A percentile compares a stretch with the other conserved stretches of the same genome.
Evolutionary conservation across 1,140 invertebrate species (phyloP).

Genomic region (Euwallacea fornicatus): DNA sequence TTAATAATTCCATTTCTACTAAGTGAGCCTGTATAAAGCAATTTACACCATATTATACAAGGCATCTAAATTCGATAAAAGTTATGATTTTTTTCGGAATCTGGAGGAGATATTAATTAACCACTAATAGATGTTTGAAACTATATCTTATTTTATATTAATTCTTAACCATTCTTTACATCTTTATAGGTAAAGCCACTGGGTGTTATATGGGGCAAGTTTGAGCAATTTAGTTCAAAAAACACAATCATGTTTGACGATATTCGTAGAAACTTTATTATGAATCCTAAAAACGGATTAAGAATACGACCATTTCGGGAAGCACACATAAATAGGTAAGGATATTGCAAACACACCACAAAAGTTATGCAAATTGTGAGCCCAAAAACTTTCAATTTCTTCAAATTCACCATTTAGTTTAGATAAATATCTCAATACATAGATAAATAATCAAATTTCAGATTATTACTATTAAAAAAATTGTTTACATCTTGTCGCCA

Average conservation of each 20-base stretch:
- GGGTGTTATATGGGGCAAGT: slow-evolving; percentile 97
- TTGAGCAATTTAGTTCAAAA: slow-evolving; percentile 78
- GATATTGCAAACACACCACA: not conserved
- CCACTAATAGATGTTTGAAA: too few species aligned
- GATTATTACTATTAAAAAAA: slow-evolving; percentile 2
- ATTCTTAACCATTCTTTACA: too few species aligned
- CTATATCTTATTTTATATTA: too few species aligned
- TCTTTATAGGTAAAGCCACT: slow-evolving; percentile 81
- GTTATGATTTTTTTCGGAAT: too few species aligned
- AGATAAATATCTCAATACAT: not conserved
- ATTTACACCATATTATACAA: too few species aligned
- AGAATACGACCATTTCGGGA: slow-evolving; percentile 88
- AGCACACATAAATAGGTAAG: slow-evolving; percentile 83
- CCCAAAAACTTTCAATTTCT: too few species aligned
- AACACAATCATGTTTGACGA: slow-evolving; percentile 99
- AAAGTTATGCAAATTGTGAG: not conserved
- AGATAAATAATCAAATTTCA: not conserved
- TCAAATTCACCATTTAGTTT: slow-evolving; percentile 1
- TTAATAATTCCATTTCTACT: too few species aligned
- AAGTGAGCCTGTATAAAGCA: too few species aligned
- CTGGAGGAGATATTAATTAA: too few species aligned
- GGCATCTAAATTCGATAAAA: too few species aligned
- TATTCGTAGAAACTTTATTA: slow-evolving; percentile 94
- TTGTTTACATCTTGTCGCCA: not conserved
- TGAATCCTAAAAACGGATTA: slow-evolving; percentile 95